Evolutionary conservation across 2,888 invertebrate genomes (phyloP).

Genomic region (Erpobdella octoculata): DNA sequence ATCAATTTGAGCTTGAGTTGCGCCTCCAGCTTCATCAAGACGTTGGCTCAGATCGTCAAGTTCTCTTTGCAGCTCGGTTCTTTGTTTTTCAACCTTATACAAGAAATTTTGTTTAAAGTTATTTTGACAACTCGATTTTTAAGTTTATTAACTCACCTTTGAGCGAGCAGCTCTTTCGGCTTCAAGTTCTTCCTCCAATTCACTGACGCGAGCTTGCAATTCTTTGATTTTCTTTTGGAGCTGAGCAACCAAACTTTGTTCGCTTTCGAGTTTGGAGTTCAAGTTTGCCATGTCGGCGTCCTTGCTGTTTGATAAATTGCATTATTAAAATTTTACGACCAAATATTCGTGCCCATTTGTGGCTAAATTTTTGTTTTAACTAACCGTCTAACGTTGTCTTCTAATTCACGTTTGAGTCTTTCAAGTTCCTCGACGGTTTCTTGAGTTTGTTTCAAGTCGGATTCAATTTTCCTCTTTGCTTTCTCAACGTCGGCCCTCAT

Average conservation of each 20-base stretch:
- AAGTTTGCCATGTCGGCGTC: slow-evolving; percentile 95
- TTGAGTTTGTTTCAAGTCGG: slow-evolving; percentile 76
- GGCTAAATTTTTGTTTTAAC: background rate
- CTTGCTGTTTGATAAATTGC: slow-evolving; percentile 60
- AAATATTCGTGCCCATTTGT: background rate
- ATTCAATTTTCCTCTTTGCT: slow-evolving; percentile 94
- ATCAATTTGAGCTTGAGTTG: slow-evolving; percentile 89
- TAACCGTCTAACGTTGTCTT: slow-evolving; percentile 45
- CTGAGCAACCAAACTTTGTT: slow-evolving; percentile 91
- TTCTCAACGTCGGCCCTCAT: slow-evolving; percentile 93
- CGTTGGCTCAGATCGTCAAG: slow-evolving; percentile 67
- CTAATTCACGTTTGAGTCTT: slow-evolving; percentile 49
- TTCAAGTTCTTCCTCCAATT: slow-evolving; percentile 98
- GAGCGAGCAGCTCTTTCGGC: slow-evolving; percentile 94
- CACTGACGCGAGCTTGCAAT: slow-evolving; percentile 90
- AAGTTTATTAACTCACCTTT: slow-evolving; percentile 56
- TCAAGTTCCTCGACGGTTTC: slow-evolving; percentile 53
- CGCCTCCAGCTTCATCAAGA: slow-evolving; percentile 92
- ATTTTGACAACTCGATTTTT: background rate
- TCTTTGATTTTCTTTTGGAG: slow-evolving; percentile 99
- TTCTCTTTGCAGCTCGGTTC: slow-evolving; percentile 90
- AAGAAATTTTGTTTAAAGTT: background rate
- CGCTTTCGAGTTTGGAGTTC: slow-evolving; percentile 90
- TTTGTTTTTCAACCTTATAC: slow-evolving; percentile 96
- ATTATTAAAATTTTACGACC: background rate